Base-by-base conservation (phyloP, 1,140 invertebrate genomes). In the Rhizoglyphus robini region DNA sequence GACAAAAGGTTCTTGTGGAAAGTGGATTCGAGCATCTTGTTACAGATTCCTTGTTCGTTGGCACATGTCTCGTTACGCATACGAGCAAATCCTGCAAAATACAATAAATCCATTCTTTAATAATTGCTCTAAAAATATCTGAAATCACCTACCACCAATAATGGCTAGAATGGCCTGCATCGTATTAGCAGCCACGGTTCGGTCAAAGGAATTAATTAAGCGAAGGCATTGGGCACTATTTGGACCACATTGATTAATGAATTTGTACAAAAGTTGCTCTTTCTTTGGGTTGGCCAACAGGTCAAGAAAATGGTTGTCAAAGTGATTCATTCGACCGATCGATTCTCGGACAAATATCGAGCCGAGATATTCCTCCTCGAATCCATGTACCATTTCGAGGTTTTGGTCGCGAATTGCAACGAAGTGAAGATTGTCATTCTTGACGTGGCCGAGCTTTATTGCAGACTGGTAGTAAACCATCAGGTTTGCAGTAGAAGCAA, bases 161-260 rank as follows among this genome's bases (percentile, higher is more conserved):
- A 63, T 38, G 15, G 61, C 48, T 31, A 63, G 25, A 30, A 63
- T 63, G 15, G 61, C 61, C n/a, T 63, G 61, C 61, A 63, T 63
- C 32, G 61, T 63, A 49, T 63, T 63, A 15, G 41, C 27, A 11
- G 61, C 32, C 11, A 47, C 18, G 15, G 34, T 63, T 63, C 32
- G 15, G 27, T 47, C 41, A n/a, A 63, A 46, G 4, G 61, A 63
- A 25, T 61, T 60, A n/a, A 47, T 63, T 25, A n/a, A n/a, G 5
- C 41, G 61, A n/a, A 63, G 32, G 29, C 61, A 63, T 47, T 63
- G 34, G 15, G 15, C 15, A 63, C 34, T 63, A 31, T 38, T 63
- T 23, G 18, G 2, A 15, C 61, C 61, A 47, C 61, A 63, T 49
- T 63, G 61, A 18, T 63, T 3, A 1, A 63, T 47, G 30, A 63